Conservation (phyloP, 2,888 invertebrate species). For the Drymonia ruficornis region DNA sequence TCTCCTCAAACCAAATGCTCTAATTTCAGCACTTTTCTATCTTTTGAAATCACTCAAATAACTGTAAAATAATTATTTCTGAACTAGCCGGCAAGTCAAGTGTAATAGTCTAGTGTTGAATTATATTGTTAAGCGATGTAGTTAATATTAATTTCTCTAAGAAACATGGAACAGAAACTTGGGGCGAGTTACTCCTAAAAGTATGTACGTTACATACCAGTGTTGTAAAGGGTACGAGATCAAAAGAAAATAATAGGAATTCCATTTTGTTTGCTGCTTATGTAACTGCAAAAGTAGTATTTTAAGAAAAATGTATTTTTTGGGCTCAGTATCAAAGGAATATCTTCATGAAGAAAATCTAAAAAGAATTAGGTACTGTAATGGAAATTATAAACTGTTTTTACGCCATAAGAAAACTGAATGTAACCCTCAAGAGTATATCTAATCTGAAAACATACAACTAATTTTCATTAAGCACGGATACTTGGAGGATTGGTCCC, state of each 20-base stretch:
- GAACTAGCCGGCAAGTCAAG: no score
- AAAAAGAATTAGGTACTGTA: background rate
- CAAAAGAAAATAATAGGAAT: conserved; percentile 43
- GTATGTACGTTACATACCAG: conserved; percentile 40
- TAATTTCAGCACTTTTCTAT: no score
- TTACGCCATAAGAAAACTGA: no score
- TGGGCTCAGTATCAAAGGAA: background rate
- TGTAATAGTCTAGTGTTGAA: no score
- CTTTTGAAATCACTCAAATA: no score
- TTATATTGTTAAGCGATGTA: background rate
- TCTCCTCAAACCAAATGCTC: no score
- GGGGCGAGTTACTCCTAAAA: conserved; percentile 32
- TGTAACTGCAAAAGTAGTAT: conserved; percentile 18
- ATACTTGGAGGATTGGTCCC: no score
- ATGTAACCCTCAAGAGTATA: no score
- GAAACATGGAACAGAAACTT: conserved; percentile 23
- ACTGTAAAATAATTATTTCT: no score
- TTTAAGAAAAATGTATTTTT: conserved; percentile 11
- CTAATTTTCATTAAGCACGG: no score
- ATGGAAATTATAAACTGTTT: background rate
- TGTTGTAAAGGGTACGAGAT: conserved; percentile 39
- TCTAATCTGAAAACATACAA: no score
- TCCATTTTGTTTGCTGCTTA: conserved; percentile 32
- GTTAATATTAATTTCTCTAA: conserved; percentile 5
- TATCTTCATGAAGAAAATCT: background rate